Conservation (phyloP, 1,140 invertebrate species). For the Chymomyza costata region DNA sequence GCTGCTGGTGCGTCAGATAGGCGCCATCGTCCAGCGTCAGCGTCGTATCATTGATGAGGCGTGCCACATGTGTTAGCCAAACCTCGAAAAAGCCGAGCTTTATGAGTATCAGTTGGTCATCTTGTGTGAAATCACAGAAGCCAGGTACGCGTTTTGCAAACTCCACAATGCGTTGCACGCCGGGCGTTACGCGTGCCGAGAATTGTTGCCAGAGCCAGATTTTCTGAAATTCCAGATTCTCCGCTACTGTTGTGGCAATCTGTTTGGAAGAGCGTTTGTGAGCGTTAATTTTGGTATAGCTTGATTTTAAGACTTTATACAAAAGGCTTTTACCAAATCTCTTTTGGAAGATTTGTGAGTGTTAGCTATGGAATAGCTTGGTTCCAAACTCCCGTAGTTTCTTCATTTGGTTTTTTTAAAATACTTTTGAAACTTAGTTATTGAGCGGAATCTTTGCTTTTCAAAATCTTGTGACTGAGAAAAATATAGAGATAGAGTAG, state of each 20-base stretch:
- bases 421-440: no score
- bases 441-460: no score
- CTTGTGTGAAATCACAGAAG: constrained; percentile 90
- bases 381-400: no score
- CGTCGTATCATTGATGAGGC: constrained; percentile 86
- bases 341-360: no score
- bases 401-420: no score
- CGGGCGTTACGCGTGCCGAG: constrained; percentile 86
- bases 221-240: constrained; percentile 81
- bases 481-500: no score
- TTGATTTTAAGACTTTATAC: no score
- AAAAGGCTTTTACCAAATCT: no score
- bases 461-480: no score
- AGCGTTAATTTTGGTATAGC: no score
- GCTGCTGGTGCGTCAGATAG: constrained; percentile 88
- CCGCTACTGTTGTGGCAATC: constrained; percentile 79
- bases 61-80: constrained; percentile 91
- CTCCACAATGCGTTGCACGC: constrained; percentile 93
- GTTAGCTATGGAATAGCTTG: no score
- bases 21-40: constrained; percentile 96
- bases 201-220: constrained; percentile 88
- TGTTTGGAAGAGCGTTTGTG: constrained; percentile 75
- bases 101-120: constrained; percentile 95
- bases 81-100: constrained; percentile 98
- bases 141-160: constrained; percentile 94